A percentile compares a stretch with the other conserved stretches of the same genome.
phyloP scores from a whole-genome alignment of 2,113 vertebrate species.

The Corythaixoides concolor region DNA sequence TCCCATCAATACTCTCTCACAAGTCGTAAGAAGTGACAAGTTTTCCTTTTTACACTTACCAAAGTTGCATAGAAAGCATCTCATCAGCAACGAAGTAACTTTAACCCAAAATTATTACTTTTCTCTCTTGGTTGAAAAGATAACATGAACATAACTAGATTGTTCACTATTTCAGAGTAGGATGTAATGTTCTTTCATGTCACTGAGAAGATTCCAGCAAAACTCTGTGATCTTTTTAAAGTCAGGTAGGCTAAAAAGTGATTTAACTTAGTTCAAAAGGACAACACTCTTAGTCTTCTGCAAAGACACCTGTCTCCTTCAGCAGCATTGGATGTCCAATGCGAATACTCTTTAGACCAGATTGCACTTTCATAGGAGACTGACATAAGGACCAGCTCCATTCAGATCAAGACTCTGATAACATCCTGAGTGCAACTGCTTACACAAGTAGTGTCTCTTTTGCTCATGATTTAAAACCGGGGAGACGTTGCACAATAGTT shows the following conservation, averaged over 20 bases:
- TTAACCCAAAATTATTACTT: not conserved
- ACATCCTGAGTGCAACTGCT: not conserved
- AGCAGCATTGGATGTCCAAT: not conserved
- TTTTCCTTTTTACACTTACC: not conserved
- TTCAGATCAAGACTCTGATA: not conserved
- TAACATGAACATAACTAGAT: not conserved
- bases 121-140: not conserved
- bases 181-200: not conserved
- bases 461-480: not conserved
- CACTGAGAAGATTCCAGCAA: not conserved
- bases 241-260: not conserved
- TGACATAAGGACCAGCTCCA: not conserved
- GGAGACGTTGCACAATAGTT: not conserved
- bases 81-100: not conserved
- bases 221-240: not conserved
- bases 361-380: not conserved
- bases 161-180: not conserved
- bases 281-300: not conserved
- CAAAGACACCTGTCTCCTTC: not conserved
- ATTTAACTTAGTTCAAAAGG: not conserved
- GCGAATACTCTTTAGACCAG: not conserved
- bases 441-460: not conserved
- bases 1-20: not conserved
- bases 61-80: not conserved
- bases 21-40: not conserved